Evolutionary conservation across 2,888 invertebrate genomes (phyloP).

Genomic region (Drosophila pullipes): DNA sequence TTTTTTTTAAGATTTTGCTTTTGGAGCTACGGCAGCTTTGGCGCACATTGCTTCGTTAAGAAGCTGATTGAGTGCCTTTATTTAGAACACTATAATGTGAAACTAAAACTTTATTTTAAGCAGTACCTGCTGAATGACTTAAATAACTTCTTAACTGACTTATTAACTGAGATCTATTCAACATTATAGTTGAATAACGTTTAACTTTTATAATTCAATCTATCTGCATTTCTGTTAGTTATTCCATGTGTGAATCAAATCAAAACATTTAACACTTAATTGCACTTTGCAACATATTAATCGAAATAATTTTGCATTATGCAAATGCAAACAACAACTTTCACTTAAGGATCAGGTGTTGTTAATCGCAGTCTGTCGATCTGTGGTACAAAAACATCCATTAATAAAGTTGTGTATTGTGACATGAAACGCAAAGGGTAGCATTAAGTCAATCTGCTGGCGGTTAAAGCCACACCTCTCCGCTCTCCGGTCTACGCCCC

Average conservation of each 20-base stretch:
- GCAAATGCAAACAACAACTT: conserved; percentile 12
- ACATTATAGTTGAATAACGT: neutral
- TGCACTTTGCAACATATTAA: neutral
- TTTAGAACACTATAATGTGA: neutral
- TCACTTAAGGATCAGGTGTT: conserved; percentile 11
- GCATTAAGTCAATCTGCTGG: conserved; percentile 23
- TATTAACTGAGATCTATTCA: no score
- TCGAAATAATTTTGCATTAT: conserved; percentile 17
- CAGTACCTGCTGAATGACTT: neutral
- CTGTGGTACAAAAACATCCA: conserved; percentile 28
- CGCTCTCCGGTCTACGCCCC: no score
- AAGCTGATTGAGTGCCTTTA: neutral
- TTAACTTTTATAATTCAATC: neutral
- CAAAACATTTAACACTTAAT: neutral
- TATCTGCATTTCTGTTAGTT: neutral
- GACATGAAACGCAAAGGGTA: conserved; percentile 33
- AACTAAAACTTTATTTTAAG: neutral
- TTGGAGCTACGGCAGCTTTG: neutral
- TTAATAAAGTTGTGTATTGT: conserved; percentile 35
- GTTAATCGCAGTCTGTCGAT: conserved; percentile 28
- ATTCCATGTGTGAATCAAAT: neutral
- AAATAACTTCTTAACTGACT: neutral
- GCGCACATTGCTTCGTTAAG: neutral
- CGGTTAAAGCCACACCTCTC: conserved; percentile 3
- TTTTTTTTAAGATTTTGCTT: neutral